Evolutionary conservation across 2,797 vertebrate species (phyloP).

Genomic region (Monodelphis domestica): DNA sequence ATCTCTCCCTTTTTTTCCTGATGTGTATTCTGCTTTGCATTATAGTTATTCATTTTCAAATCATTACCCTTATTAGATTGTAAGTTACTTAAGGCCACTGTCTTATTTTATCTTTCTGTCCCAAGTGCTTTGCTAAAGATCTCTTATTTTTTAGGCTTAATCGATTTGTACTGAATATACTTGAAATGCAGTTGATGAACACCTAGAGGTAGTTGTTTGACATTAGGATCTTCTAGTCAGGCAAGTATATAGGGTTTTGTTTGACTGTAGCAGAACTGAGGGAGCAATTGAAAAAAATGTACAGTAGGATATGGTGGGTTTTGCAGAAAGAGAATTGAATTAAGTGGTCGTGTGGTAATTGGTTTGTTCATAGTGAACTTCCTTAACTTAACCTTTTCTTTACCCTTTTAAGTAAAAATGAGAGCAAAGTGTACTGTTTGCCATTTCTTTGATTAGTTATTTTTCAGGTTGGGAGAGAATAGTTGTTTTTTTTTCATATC

Average conservation of each 20-base stretch:
- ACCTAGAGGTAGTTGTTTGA: background rate
- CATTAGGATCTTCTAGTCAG: background rate
- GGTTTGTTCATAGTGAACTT: background rate
- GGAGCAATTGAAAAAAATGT: background rate
- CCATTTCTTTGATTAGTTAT: background rate
- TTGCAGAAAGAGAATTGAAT: background rate
- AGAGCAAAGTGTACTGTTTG: background rate
- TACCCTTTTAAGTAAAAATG: background rate
- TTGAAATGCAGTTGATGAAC: background rate
- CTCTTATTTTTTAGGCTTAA: background rate
- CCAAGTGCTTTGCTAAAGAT: background rate
- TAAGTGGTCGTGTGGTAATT: background rate
- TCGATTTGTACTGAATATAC: background rate
- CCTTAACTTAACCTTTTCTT: too few relatives aligned
- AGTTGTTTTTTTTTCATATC: background rate
- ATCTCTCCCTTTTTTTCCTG: background rate
- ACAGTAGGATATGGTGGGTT: background rate
- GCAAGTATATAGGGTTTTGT: background rate
- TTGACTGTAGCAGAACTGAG: background rate
- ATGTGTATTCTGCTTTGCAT: background rate
- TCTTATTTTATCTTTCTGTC: background rate
- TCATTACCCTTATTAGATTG: background rate
- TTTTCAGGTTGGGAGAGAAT: background rate
- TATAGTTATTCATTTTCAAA: background rate
- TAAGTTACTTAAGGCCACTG: background rate